phyloP scores from a whole-genome alignment of 2,888 invertebrate genomes.

The Atethmia centrago region DNA sequence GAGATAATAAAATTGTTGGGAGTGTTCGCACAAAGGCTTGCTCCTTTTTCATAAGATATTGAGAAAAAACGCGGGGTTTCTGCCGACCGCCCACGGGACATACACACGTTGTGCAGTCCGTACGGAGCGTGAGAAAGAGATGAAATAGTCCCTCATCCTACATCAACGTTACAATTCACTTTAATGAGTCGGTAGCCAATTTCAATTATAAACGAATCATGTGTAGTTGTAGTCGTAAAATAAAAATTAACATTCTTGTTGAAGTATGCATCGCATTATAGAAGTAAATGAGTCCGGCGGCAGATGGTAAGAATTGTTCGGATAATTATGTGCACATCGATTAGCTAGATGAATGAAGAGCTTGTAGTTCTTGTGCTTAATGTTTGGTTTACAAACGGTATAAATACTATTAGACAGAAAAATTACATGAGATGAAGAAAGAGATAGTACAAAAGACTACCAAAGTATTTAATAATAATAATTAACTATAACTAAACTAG shows the following conservation, averaged over 20 bases:
- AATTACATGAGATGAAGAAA: not conserved
- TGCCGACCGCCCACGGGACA: conserved; percentile 68
- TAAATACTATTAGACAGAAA: not conserved
- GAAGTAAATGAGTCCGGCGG: conserved; percentile 17
- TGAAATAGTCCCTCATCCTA: conserved; percentile 35
- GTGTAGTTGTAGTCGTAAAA: conserved; percentile 58
- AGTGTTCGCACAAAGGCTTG: conserved; percentile 72
- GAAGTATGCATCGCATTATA: conserved; percentile 28
- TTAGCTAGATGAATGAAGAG: not conserved
- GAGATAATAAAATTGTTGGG: conserved; percentile 85
- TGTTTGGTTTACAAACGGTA: not conserved
- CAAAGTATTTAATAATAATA: not conserved
- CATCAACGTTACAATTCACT: conserved; percentile 51
- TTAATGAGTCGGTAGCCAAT: conserved; percentile 62
- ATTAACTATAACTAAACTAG: not conserved
- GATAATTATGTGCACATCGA: conserved; percentile 12
- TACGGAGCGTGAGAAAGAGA: conserved; percentile 56
- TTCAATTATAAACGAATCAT: conserved; percentile 64
- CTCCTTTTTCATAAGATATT: conserved; percentile 65
- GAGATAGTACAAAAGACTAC: not conserved
- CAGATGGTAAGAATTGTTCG: not conserved
- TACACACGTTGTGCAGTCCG: not conserved
- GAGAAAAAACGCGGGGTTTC: conserved; percentile 61
- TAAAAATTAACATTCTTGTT: conserved; percentile 50
- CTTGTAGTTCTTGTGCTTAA: not conserved